phyloP scores from a whole-genome alignment of 1,140 invertebrate species.

The Conus ventricosus region DNA sequence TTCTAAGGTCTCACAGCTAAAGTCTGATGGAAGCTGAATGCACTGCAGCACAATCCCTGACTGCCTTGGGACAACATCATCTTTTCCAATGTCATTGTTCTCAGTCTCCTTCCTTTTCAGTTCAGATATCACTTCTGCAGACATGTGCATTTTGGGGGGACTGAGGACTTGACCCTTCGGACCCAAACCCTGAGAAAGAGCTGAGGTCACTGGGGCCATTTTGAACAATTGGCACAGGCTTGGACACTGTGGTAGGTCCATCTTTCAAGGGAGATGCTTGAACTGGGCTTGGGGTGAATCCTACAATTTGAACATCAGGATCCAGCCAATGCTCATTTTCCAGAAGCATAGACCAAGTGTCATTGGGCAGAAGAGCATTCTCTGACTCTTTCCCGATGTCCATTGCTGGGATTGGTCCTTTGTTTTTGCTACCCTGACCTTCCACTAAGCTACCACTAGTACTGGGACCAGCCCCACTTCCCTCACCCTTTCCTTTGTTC shows the following conservation, averaged over 20 bases:
- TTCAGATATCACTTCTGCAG: slow-evolving; percentile 27
- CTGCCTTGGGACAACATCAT: slow-evolving; percentile 33
- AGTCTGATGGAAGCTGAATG: slow-evolving; percentile 64
- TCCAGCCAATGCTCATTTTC: slow-evolving; percentile 63
- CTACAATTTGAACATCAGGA: slow-evolving; percentile 66
- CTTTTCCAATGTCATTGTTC: slow-evolving; percentile 2
- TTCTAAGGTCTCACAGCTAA: slow-evolving; percentile 59
- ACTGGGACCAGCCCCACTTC: background rate
- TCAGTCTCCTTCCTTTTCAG: slow-evolving; percentile 23
- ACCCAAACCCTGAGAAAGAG: slow-evolving; percentile 33
- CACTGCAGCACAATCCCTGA: slow-evolving; percentile 67
- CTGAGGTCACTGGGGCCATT: slow-evolving; percentile 50
- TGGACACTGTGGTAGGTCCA: background rate
- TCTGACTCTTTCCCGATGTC: slow-evolving; percentile 7
- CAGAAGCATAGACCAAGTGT: slow-evolving; percentile 42
- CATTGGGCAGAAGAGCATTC: slow-evolving; percentile 8
- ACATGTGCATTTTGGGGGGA: slow-evolving; percentile 33
- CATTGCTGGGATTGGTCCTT: background rate
- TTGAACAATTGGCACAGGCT: slow-evolving; percentile 29
- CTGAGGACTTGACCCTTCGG: slow-evolving; percentile 34
- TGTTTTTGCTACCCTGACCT: slow-evolving; percentile 10
- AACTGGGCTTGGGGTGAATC: slow-evolving; percentile 57
- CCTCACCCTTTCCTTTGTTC: slow-evolving; percentile 12
- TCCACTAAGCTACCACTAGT: background rate
- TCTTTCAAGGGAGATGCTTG: slow-evolving; percentile 36